A percentile compares a stretch with the other conserved stretches of the same genome.
These are phyloP conservation scores for Heliconius hortense DNA, from an alignment of 2,888 invertebrate genomes.

Conservation along the genomic window DNA sequence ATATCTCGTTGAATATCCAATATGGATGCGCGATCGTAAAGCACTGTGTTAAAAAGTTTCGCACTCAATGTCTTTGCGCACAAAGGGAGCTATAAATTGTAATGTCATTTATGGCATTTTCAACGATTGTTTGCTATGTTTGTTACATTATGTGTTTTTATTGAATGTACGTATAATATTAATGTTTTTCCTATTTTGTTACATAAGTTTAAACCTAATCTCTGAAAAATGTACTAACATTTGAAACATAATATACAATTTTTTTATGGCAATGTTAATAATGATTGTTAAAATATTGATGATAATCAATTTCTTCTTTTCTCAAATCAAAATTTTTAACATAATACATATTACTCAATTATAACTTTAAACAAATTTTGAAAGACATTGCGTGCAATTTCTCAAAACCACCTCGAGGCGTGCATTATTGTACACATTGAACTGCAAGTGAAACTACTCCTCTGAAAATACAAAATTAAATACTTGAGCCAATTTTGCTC, in stretches of 20 bases:
- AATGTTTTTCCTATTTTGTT: background rate
- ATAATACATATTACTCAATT: background rate
- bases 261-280: background rate
- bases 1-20: constrained; percentile 43
- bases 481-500: too few species aligned
- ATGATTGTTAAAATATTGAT: background rate
- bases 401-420: too few species aligned
- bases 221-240: background rate
- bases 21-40: constrained; percentile 54
- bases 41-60: constrained; percentile 60
- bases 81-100: constrained; percentile 57
- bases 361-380: background rate
- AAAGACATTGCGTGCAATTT: background rate
- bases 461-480: too few species aligned
- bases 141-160: constrained; percentile 31
- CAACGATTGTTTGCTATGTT: constrained; percentile 32
- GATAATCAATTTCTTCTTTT: background rate
- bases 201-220: background rate
- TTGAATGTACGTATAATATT: constrained; percentile 27
- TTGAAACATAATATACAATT: too few species aligned
- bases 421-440: too few species aligned
- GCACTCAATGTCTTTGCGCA: constrained; percentile 53
- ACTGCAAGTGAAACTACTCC: too few species aligned
- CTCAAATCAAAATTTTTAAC: background rate
- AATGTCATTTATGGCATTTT: constrained; percentile 42